Evolutionary conservation across 1,140 invertebrate species (phyloP).

Genomic region (Calephelis virginiensis): DNA sequence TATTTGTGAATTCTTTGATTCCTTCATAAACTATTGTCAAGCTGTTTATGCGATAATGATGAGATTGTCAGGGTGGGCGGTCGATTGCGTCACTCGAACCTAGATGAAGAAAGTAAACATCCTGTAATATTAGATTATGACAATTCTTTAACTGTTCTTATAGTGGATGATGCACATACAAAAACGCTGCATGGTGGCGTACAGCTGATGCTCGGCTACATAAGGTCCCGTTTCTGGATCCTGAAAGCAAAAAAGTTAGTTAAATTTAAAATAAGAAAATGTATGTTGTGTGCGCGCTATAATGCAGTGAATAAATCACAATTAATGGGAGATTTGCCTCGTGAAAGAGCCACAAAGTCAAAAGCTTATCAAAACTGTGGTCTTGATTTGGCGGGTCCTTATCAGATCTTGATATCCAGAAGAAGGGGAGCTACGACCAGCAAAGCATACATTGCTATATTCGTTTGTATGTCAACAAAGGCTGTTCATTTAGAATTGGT

Average conservation of each 20-base stretch:
- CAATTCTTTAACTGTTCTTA: too few species aligned
- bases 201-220: constrained; percentile 22
- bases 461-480: constrained; percentile 25
- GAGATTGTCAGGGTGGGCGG: constrained; percentile 26
- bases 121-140: constrained; percentile 18
- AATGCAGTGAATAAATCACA: too few species aligned
- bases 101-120: constrained; percentile 19
- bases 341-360: constrained; percentile 14
- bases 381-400: constrained; percentile 28
- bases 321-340: constrained; percentile 29
- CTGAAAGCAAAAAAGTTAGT: constrained; percentile 24
- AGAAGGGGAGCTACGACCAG: constrained; percentile 13
- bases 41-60: too few species aligned
- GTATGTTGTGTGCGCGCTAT: background rate
- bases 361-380: constrained; percentile 21
- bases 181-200: constrained; percentile 27
- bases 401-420: constrained; percentile 19
- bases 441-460: constrained; percentile 27
- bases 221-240: constrained; percentile 24
- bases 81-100: constrained; percentile 9
- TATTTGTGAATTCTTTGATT: too few species aligned
- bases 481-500: constrained; percentile 22
- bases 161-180: constrained; percentile 19
- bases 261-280: constrained; percentile 21
- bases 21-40: too few species aligned